Conservation (phyloP, 2,888 invertebrate species). For the Xanthorhoe spadicearia region DNA sequence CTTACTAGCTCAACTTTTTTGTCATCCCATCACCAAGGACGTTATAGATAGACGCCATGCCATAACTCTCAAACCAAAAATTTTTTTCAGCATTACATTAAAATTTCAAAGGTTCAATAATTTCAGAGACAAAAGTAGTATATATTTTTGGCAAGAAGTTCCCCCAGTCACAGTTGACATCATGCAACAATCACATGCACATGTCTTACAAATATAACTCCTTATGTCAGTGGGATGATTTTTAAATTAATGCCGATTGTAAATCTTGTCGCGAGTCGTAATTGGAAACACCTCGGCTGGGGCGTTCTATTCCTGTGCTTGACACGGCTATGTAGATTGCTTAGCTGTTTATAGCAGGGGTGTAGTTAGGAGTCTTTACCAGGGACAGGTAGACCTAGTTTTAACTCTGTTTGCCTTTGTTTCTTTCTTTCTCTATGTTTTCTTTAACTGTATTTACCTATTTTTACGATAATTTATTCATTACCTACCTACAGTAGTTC, state of each 20-base stretch:
- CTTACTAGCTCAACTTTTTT: not conserved
- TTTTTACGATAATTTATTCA: too few species aligned
- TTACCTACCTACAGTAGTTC: too few species aligned
- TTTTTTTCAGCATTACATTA: not conserved
- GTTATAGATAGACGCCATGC: too few species aligned
- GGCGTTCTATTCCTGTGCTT: constrained; percentile 77
- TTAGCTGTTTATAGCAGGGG: constrained; percentile 15
- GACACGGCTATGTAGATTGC: constrained; percentile 60
- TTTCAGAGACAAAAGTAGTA: not conserved
- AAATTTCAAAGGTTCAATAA: not conserved
- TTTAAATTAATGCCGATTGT: constrained; percentile 77
- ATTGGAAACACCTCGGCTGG: constrained; percentile 78
- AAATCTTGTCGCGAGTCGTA: constrained; percentile 72
- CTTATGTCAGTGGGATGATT: constrained; percentile 68
- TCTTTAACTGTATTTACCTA: too few species aligned
- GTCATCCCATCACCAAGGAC: too few species aligned
- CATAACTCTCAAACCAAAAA: too few species aligned
- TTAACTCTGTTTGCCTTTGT: not conserved
- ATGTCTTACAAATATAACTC: constrained; percentile 56
- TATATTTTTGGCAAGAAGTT: not conserved
- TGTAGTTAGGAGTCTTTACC: not conserved
- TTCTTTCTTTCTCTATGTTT: too few species aligned
- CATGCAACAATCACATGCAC: constrained; percentile 35
- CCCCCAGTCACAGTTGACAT: not conserved
- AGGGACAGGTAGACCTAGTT: not conserved